Percentiles rank a stretch among this genome's conserved stretches.
Conservation (phyloP, 30 jellyfish, hydroid and myxozoan genomes). For the Aurelia coerulea region DNA sequence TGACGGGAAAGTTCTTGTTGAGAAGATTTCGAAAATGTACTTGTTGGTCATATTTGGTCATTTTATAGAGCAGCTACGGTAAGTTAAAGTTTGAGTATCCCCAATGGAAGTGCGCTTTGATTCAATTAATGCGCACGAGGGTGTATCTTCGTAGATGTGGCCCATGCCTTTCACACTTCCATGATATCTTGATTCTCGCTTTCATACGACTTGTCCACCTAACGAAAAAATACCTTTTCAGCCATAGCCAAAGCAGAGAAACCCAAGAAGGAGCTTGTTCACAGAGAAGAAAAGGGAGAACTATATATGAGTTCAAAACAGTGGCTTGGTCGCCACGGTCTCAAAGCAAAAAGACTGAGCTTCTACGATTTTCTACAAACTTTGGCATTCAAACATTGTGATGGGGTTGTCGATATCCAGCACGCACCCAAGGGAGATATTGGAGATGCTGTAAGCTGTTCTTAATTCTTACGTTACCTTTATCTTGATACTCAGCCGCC, state of each 20-base stretch:
- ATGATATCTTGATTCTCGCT: no score
- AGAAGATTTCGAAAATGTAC: no score
- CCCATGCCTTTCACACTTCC: no score
- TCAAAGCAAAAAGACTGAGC: conserved; percentile 62
- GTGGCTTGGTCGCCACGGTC: conserved; percentile 90
- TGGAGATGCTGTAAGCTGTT: conserved; percentile 51
- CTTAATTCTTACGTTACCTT: not conserved
- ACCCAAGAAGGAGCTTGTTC: conserved; percentile 32
- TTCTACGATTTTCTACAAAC: conserved; percentile 78
- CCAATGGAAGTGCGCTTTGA: no score
- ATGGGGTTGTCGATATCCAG: conserved; percentile 79
- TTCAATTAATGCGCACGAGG: no score
- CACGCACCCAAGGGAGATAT: conserved; percentile 60
- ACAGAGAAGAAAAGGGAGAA: conserved; percentile 60
- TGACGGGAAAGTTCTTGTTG: no score
- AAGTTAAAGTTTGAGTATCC: no score
- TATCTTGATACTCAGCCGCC: no score
- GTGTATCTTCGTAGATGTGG: no score
- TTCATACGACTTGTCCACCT: no score
- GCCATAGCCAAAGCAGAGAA: conserved; percentile 55
- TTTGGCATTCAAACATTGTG: conserved; percentile 84
- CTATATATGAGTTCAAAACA: conserved; percentile 88
- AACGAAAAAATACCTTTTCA: not conserved
- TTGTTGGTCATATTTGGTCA: no score
- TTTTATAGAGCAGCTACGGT: no score